phyloP scores from a whole-genome alignment of 2,888 invertebrate genomes.

The Spatulosminthurus flaviceps region DNA sequence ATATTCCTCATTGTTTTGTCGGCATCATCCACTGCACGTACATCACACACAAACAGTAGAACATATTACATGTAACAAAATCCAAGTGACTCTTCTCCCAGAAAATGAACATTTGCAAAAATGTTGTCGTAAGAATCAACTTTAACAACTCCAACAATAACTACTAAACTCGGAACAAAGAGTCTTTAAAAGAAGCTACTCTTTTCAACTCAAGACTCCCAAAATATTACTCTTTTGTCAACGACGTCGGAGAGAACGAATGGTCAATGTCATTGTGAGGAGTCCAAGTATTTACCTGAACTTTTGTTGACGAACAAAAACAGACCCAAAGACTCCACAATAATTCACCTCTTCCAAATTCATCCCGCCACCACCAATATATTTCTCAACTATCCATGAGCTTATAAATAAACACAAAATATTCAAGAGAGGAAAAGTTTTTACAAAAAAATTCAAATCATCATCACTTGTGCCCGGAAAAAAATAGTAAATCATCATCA shows the following conservation, averaged over 20 bases:
- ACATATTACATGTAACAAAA: neutral
- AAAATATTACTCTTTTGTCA: too few species aligned
- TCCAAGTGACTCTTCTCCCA: neutral
- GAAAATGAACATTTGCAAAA: neutral
- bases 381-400: too few species aligned
- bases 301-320: neutral
- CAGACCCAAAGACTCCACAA: neutral
- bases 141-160: neutral
- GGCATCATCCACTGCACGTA: too few species aligned
- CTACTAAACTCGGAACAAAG: neutral
- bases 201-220: neutral
- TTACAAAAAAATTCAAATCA: too few species aligned
- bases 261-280: neutral
- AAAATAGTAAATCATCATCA: neutral
- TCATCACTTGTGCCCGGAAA: too few species aligned
- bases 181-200: too few species aligned
- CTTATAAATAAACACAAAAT: too few species aligned
- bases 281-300: neutral
- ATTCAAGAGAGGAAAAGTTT: too few species aligned
- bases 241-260: too few species aligned
- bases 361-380: too few species aligned
- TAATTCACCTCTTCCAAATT: neutral
- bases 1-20: slow-evolving; percentile 5
- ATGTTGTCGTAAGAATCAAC: neutral
- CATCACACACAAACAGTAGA: too few species aligned